Percentiles rank a stretch among this genome's conserved stretches.
Conservation (phyloP, 2,797 vertebrate genomes). For the Erpetoichthys calabaricus region DNA sequence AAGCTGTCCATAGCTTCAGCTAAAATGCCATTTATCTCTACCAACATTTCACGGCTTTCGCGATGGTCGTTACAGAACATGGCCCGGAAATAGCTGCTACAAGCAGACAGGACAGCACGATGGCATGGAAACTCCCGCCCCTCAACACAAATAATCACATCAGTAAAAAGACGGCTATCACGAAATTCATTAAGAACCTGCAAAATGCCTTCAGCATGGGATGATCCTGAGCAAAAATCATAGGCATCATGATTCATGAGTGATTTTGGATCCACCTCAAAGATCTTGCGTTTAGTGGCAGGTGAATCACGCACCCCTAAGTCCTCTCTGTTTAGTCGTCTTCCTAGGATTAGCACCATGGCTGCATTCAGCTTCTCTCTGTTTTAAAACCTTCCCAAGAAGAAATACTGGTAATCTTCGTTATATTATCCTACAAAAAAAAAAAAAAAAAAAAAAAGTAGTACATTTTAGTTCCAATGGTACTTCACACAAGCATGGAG, state of each 20-base stretch:
- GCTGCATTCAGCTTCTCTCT: conserved; percentile 39
- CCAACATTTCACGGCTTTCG: conserved; percentile 89
- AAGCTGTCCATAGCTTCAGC: conserved; percentile 95
- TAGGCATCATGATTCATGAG: conserved; percentile 70
- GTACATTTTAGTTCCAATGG: too few relatives aligned
- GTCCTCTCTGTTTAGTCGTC: conserved; percentile 87
- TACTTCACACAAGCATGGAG: too few relatives aligned
- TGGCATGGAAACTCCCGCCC: conserved; percentile 94
- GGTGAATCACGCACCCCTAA: conserved; percentile 79
- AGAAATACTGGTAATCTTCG: too few relatives aligned
- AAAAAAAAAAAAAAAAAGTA: too few relatives aligned
- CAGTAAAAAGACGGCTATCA: conserved; percentile 83
- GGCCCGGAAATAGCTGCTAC: conserved; percentile 92
- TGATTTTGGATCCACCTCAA: conserved; percentile 84
- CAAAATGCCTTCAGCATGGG: conserved; percentile 84
- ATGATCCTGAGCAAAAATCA: conserved; percentile 83
- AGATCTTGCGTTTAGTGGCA: conserved; percentile 87
- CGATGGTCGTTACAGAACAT: conserved; percentile 97
- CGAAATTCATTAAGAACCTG: conserved; percentile 94
- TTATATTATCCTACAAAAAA: too few relatives aligned
- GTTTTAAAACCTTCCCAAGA: too few relatives aligned
- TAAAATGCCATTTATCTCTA: conserved; percentile 94
- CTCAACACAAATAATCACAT: conserved; percentile 92
- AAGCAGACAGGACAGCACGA: conserved; percentile 84
- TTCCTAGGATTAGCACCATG: conserved; percentile 96